These are phyloP conservation scores for Lordiphosa andalusiaca DNA, from an alignment of 2,888 invertebrate genomes.

Conservation along the genomic window DNA sequence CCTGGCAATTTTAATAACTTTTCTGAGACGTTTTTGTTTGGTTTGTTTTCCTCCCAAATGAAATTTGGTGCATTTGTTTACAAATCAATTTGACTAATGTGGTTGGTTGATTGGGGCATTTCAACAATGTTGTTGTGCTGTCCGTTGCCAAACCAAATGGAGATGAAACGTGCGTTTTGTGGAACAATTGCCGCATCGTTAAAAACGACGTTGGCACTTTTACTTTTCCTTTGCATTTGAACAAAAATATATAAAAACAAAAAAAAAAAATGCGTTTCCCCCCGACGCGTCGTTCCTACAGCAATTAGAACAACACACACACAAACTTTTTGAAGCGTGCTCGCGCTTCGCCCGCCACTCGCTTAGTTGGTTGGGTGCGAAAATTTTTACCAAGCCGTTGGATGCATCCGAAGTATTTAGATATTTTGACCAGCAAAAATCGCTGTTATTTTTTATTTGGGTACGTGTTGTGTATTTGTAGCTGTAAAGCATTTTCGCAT, in stretches of 20 bases:
- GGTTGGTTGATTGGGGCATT: constrained; percentile 43
- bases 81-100: constrained; percentile 69
- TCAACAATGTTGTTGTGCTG: not conserved
- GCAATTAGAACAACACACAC: constrained; percentile 46
- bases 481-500: not conserved
- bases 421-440: constrained; percentile 44
- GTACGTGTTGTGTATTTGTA: not conserved
- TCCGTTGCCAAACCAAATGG: not conserved
- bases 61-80: constrained; percentile 47
- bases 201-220: constrained; percentile 19
- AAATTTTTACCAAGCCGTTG: constrained; percentile 46
- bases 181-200: constrained; percentile 33
- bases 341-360: not conserved
- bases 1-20: constrained; percentile 68
- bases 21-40: constrained; percentile 28
- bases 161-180: constrained; percentile 7
- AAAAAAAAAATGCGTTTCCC: not conserved
- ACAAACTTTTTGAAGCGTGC: constrained; percentile 44
- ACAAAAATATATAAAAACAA: no score
- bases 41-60: constrained; percentile 22
- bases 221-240: constrained; percentile 1
- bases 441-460: constrained; percentile 19
- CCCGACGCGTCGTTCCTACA: constrained; percentile 5
- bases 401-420: constrained; percentile 57
- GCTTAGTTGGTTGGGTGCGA: constrained; percentile 51